A percentile compares a stretch with the other conserved stretches of the same genome.
phyloP scores from a whole-genome alignment of 2,888 invertebrate species.

The Xylocampa areola region DNA sequence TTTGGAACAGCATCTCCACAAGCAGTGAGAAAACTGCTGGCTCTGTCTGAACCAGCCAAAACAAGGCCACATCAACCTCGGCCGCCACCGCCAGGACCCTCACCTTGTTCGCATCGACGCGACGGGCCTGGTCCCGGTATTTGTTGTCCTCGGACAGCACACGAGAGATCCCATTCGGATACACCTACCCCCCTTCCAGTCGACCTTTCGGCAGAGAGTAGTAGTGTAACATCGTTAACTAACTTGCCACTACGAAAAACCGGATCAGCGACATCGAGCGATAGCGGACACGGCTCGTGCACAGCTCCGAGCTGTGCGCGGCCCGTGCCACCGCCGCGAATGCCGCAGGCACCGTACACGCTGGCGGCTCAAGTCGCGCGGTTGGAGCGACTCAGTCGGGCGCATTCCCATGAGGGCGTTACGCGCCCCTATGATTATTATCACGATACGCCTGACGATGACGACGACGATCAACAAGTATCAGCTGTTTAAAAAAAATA shows the following conservation, averaged over 20 bases:
- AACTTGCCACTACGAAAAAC: constrained; percentile 97
- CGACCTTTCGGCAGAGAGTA: constrained; percentile 97
- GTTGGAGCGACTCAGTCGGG: constrained; percentile 94
- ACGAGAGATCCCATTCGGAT: constrained; percentile 97
- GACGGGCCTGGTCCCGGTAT: constrained; percentile 88
- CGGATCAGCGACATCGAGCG: constrained; percentile 97
- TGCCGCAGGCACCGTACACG: constrained; percentile 95
- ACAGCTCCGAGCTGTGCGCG: constrained; percentile 85
- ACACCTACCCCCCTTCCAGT: constrained; percentile 96
- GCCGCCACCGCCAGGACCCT: constrained; percentile 91
- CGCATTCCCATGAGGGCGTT: constrained; percentile 96
- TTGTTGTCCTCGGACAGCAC: constrained; percentile 91
- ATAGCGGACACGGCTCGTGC: constrained; percentile 96
- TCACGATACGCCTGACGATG: constrained; percentile 86
- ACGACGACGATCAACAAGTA: constrained; percentile 88
- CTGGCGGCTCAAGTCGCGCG: constrained; percentile 96
- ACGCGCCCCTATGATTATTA: constrained; percentile 93
- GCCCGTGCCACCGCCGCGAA: constrained; percentile 92
- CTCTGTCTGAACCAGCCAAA: constrained; percentile 96
- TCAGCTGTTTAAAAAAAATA: constrained; percentile 85
- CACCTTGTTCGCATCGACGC: constrained; percentile 91
- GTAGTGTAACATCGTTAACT: constrained; percentile 97
- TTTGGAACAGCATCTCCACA: constrained; percentile 98
- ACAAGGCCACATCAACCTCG: constrained; percentile 96
- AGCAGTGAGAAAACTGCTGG: constrained; percentile 98